Evolutionary conservation across 2,888 invertebrate genomes (phyloP), one percentile per base, ranked within the genome.

Genomic region (Bibio marci): DNA sequence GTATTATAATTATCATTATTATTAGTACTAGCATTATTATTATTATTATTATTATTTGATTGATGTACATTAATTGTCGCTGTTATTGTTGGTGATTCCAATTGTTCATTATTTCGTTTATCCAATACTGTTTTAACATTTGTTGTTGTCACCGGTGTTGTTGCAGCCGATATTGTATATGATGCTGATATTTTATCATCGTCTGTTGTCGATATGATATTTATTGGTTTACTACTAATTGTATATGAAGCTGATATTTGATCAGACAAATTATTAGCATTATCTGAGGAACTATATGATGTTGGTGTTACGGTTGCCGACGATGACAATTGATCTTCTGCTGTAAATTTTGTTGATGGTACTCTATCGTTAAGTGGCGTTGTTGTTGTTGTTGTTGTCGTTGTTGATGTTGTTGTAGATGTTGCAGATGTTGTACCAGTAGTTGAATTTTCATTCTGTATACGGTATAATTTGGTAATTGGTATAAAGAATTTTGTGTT

Each of bases 381-480:
- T 42, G 45, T 41, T 34, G 44, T 35, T 38, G 42, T 31, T 17
- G 40, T 59, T 47, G 48, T 45, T 52, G 67, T 59, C 49, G 66
- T 64, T 53, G 68, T 66, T 48, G 66, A 66, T 22, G 66, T 65
- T 44, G 65, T 64, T 39, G 66, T 66, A 35, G 66, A 63, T 41
- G 64, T 64, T 46, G 63, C 49, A 38, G 51, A 49, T 18, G 48
- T 47, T 37, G 45, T 48, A 36, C 48, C 47, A 30, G 37, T n/a
- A n/a, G n/a, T n/a, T n/a, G n/a, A n/a, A n/a, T n/a, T n/a, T n/a
- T 41, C 40, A 39, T 40, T 41, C 31, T 45, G 12, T 28, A n/a
- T n/a, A n/a, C n/a, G n/a, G n/a, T n/a, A n/a, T n/a, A n/a, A n/a
- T n/a, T n/a, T n/a, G n/a, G n/a, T n/a, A n/a, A n/a, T n/a, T n/a